These are phyloP conservation scores for Prochilodus magdalenae DNA, from an alignment of 2,113 vertebrate species.

Conservation along the genomic window DNA sequence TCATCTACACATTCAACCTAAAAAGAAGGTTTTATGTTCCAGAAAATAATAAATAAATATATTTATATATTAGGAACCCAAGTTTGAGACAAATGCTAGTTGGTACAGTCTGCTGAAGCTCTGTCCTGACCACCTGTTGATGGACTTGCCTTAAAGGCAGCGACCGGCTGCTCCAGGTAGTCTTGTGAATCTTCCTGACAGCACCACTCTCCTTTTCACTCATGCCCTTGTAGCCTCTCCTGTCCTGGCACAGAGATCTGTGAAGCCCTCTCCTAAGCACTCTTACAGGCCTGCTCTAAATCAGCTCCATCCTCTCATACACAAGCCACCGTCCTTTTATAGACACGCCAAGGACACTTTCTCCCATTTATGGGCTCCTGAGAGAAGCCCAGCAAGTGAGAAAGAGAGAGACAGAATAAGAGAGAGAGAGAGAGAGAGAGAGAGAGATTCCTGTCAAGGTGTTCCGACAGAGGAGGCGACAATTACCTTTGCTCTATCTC, in stretches of 20 bases:
- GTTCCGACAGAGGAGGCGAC: conserved; percentile 57
- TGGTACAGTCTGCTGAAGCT: conserved; percentile 1
- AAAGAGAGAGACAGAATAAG: not conserved
- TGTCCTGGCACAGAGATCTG: conserved; percentile 14
- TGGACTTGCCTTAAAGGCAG: conserved; percentile 7
- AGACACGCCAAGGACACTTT: conserved; percentile 71
- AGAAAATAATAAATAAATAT: not conserved
- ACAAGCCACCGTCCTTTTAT: conserved; percentile 70
- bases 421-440: too few species aligned
- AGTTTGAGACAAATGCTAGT: conserved; percentile 10
- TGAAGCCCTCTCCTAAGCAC: conserved; percentile 4
- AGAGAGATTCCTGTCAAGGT: conserved; percentile 59
- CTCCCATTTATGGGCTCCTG: conserved; percentile 77
- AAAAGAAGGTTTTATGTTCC: not conserved
- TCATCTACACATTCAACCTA: not conserved
- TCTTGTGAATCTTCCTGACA: conserved; percentile 21
- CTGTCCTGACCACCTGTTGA: conserved; percentile 1
- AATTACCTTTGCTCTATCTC: conserved; percentile 46
- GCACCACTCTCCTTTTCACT: conserved; percentile 31
- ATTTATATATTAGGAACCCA: too few species aligned
- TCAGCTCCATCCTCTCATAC: conserved; percentile 55
- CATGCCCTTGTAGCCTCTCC: conserved; percentile 13
- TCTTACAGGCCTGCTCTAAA: conserved; percentile 59
- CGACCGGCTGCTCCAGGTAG: conserved; percentile 13
- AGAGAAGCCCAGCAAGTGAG: conserved; percentile 28